phyloP scores from a whole-genome alignment of 1,140 invertebrate genomes.

The Cecropterus lyciades region DNA sequence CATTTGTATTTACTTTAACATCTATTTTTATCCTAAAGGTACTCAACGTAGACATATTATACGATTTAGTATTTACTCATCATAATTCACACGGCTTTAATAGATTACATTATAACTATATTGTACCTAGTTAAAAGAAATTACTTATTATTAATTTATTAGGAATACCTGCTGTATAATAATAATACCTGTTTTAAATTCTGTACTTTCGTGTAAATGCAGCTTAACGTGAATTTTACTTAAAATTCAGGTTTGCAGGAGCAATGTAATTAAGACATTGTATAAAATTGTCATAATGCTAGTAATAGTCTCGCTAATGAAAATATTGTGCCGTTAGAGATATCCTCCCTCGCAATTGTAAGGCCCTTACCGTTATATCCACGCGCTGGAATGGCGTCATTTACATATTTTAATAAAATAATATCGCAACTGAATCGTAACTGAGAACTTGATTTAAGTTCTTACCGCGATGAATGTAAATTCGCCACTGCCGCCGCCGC shows the following conservation, averaged over 20 bases:
- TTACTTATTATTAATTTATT: neutral
- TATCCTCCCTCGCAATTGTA: conserved; percentile 70
- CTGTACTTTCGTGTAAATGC: neutral
- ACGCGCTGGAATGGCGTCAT: conserved; percentile 72
- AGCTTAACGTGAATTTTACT: conserved; percentile 2
- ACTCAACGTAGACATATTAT: too few species aligned
- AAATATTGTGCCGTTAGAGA: conserved; percentile 75
- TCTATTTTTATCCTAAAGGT: too few species aligned
- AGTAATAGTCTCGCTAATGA: conserved; percentile 69
- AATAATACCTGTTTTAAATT: too few species aligned
- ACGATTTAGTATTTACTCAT: too few species aligned
- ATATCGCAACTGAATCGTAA: conserved; percentile 84
- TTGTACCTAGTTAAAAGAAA: too few species aligned
- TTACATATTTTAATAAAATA: conserved; percentile 85
- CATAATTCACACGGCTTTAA: too few species aligned
- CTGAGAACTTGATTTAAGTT: conserved; percentile 84
- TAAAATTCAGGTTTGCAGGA: conserved; percentile 22
- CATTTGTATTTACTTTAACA: too few species aligned
- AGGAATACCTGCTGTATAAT: too few species aligned
- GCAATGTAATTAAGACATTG: conserved; percentile 50
- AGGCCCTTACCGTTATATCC: conserved; percentile 71
- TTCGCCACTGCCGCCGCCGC: conserved; percentile 76
- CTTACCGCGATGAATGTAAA: conserved; percentile 84
- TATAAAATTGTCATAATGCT: conserved; percentile 61
- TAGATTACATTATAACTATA: too few species aligned